Evolutionary conservation across 1,140 invertebrate genomes (phyloP).

Genomic region (Coptotermes formosanus): DNA sequence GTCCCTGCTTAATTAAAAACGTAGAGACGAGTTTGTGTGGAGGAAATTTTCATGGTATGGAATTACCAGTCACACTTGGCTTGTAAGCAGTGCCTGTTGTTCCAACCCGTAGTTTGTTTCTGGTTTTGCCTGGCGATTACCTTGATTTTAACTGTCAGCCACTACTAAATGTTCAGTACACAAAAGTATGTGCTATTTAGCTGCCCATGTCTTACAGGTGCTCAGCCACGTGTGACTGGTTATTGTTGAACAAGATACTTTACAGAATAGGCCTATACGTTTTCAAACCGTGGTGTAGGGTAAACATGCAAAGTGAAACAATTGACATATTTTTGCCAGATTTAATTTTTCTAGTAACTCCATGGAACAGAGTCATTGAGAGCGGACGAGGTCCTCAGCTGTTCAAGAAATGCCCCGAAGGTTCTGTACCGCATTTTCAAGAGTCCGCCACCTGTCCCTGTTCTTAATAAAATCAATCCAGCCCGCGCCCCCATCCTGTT

Average conservation of each 20-base stretch:
- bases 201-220: background rate
- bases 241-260: background rate
- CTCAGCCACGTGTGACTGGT: background rate
- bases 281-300: no score
- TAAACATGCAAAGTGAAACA: no score
- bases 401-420: no score
- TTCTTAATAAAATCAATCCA: no score
- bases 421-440: no score
- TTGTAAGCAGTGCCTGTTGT: background rate
- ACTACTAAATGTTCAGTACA: background rate
- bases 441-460: no score
- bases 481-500: no score
- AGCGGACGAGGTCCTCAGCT: no score
- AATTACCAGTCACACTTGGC: background rate
- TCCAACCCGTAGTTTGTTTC: background rate
- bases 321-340: no score
- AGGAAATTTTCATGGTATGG: background rate
- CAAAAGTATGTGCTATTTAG: background rate
- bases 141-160: background rate
- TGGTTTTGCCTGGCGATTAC: background rate
- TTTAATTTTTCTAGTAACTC: no score
- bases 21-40: background rate
- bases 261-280: no score
- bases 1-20: conserved; percentile 5
- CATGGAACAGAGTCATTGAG: no score